phyloP scores from a whole-genome alignment of 2,888 invertebrate species.

The Lasioglossum figueresi region DNA sequence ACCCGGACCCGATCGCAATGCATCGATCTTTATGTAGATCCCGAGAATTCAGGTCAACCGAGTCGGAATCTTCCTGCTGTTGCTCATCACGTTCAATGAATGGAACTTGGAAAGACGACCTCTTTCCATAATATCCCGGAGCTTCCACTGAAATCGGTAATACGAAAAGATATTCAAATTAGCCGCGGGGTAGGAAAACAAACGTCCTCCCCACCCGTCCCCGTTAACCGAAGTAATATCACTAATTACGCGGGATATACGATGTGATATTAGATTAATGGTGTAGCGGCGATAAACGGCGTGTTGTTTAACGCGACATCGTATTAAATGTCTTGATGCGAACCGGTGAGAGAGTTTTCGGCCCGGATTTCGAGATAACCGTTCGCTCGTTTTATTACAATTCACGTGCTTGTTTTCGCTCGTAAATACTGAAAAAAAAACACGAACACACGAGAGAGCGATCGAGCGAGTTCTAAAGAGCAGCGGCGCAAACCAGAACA shows the following conservation, averaged over 20 bases:
- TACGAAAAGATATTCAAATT: conserved; percentile 2
- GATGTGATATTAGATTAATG: conserved; percentile 25
- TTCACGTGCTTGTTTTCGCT: background rate
- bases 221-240: conserved; percentile 34
- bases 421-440: conserved; percentile 19
- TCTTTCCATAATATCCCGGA: background rate
- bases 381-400: conserved; percentile 35
- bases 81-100: background rate
- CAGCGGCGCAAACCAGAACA: background rate
- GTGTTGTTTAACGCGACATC: conserved; percentile 27
- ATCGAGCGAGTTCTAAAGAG: too few species aligned
- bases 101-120: conserved; percentile 18
- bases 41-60: conserved; percentile 13
- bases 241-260: conserved; percentile 14
- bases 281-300: conserved; percentile 28
- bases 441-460: background rate
- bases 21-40: conserved; percentile 28
- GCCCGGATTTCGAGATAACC: conserved; percentile 42
- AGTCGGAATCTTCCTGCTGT: conserved; percentile 18
- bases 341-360: background rate
- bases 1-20: background rate
- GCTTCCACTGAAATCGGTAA: background rate
- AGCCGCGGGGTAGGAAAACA: background rate
- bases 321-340: conserved; percentile 20
- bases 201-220: background rate